Evolutionary conservation across 2,888 invertebrate species (phyloP).

Genomic region (Nysson spinosus): DNA sequence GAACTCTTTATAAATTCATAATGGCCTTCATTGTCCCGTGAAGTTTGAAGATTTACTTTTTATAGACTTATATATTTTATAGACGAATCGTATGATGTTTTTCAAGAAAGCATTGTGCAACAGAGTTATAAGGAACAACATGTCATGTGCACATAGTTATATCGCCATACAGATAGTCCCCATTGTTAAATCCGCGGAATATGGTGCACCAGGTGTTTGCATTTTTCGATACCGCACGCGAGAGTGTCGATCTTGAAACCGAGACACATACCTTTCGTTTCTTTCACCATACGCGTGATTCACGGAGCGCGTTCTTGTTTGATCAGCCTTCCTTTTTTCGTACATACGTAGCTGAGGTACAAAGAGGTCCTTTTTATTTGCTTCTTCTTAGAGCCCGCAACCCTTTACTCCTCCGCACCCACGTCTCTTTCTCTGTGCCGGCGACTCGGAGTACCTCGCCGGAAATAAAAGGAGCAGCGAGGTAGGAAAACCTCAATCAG

Average conservation of each 20-base stretch:
- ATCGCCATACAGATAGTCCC: neutral
- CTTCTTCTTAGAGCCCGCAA: conserved; percentile 6
- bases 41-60: too few relatives aligned
- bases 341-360: conserved; percentile 8
- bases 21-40: too few relatives aligned
- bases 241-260: conserved; percentile 32
- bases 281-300: conserved; percentile 28
- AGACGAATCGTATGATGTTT: too few relatives aligned
- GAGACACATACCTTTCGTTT: conserved; percentile 29
- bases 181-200: conserved; percentile 18
- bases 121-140: too few relatives aligned
- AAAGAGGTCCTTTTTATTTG: conserved; percentile 14
- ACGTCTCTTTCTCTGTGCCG: conserved; percentile 15
- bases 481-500: conserved; percentile 59
- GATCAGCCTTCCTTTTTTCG: conserved; percentile 44
- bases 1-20: too few relatives aligned
- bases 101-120: too few relatives aligned
- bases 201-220: conserved; percentile 35
- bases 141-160: too few relatives aligned
- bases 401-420: conserved; percentile 7
- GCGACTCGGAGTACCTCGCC: conserved; percentile 2
- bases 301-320: conserved; percentile 40
- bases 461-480: conserved; percentile 41
- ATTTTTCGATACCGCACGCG: conserved; percentile 21
- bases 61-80: too few relatives aligned